Base-by-base conservation (phyloP, 2,888 invertebrate species). In the Sarcophaga rosellei region DNA sequence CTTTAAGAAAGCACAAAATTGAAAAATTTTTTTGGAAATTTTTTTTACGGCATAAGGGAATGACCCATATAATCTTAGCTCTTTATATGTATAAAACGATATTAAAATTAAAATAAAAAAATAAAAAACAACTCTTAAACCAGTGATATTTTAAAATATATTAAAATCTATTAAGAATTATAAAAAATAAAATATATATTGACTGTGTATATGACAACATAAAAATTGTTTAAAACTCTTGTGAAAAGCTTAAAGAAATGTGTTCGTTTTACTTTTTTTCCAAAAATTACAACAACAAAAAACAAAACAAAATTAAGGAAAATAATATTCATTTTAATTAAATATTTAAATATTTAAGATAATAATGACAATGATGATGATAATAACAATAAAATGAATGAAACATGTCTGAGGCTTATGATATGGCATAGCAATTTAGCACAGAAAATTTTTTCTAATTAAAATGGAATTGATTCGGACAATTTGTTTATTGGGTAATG, bases 241-340 rank as follows among this genome's bases (percentile, higher is more conserved):
- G 21, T 25, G 62, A 62, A 75, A 62, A 75, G 69, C 75, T 81
- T 75, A 75, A 75, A 15, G n/a, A 11, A 63, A 81, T 63, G 69
- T 81, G 69, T 76, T 76, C 70, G 69, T 59, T 68, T 66, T 65
- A 53, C 23, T 35, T 5, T 3, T 57, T 57, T 17, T 65, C 68
- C 21, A 11, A 66, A 47, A 35, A 35, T 35, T 35, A 35, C 35
- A 23, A 45, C 4, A 35, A 70, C 3, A 63, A 53, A 44, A 17
- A 68, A 66, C 1, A 11, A 17, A 17, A n/a, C 57, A 72, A 35
- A 35, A 35, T 35, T 1, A 35, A 68, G 15, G 3, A 66, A 44
- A 66, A 11, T n/a, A n/a, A 44, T 35, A 8, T 35, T 35, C 1
- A 35, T 35, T 35, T 35, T 2, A 8, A 35, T 35, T 35, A 35